phyloP scores from a whole-genome alignment of 1,140 invertebrate genomes.

The Hyphantria cunea region DNA sequence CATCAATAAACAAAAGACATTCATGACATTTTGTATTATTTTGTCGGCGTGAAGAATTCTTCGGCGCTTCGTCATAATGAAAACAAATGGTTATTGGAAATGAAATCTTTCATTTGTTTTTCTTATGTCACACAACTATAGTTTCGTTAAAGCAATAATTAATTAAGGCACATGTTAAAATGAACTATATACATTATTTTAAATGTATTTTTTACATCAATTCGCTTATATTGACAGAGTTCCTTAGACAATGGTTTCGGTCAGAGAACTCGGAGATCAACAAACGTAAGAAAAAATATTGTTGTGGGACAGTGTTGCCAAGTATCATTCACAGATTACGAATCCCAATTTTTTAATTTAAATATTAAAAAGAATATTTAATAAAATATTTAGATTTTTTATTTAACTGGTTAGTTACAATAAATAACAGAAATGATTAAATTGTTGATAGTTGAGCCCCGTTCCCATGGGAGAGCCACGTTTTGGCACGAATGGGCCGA shows the following conservation, averaged over 20 bases:
- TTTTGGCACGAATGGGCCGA: too few relatives aligned
- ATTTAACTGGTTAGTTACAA: too few relatives aligned
- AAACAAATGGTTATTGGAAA: slow-evolving; percentile 60
- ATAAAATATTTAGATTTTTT: too few relatives aligned
- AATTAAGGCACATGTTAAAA: slow-evolving; percentile 47
- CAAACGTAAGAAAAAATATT: neutral
- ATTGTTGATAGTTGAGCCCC: too few relatives aligned
- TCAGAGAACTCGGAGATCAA: too few relatives aligned
- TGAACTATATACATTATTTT: neutral
- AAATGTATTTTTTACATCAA: neutral
- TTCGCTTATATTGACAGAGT: neutral
- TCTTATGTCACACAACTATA: slow-evolving; percentile 38
- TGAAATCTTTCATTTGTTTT: slow-evolving; percentile 56
- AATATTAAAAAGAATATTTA: slow-evolving; percentile 9
- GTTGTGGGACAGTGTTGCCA: neutral
- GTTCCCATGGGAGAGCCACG: too few relatives aligned
- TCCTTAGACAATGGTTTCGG: neutral
- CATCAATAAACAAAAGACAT: slow-evolving; percentile 76
- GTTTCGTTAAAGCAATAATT: slow-evolving; percentile 13
- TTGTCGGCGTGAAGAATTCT: slow-evolving; percentile 77
- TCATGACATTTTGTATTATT: slow-evolving; percentile 75
- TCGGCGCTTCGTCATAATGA: slow-evolving; percentile 79
- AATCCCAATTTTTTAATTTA: neutral
- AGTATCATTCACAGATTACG: too few relatives aligned
- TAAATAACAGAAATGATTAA: too few relatives aligned